These are phyloP conservation scores for Labia minor DNA, from an alignment of 2,888 invertebrate genomes.

Conservation along the genomic window DNA sequence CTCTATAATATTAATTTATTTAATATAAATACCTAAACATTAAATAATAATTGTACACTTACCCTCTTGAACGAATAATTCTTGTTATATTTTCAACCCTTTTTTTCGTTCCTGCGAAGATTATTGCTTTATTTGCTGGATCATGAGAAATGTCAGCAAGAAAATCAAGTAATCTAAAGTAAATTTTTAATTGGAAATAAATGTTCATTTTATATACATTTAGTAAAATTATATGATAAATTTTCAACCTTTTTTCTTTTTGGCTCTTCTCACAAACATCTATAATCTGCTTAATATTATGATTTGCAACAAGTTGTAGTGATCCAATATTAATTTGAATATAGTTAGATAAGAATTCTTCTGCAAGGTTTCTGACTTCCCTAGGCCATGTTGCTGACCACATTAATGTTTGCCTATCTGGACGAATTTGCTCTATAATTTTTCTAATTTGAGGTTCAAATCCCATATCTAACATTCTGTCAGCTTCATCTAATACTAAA, in stretches of 20 bases:
- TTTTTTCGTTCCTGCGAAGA: slow-evolving; percentile 61
- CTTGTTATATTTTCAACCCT: slow-evolving; percentile 57
- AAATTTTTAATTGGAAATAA: background rate
- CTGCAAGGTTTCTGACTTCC: slow-evolving; percentile 82
- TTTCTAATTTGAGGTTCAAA: slow-evolving; percentile 93
- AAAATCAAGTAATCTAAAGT: slow-evolving; percentile 38
- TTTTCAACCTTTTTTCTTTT: slow-evolving; percentile 51
- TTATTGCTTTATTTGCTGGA: slow-evolving; percentile 55
- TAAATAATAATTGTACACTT: slow-evolving; percentile 28
- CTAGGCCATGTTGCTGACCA: slow-evolving; percentile 99
- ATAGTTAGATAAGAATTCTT: slow-evolving; percentile 83
- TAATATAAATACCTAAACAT: background rate
- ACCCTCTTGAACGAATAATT: slow-evolving; percentile 51
- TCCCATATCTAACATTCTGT: slow-evolving; percentile 93
- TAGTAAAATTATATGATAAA: too few species aligned
- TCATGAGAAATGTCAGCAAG: slow-evolving; percentile 53
- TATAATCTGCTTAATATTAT: slow-evolving; percentile 93
- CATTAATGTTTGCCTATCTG: slow-evolving; percentile 93
- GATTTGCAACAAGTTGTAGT: slow-evolving; percentile 77
- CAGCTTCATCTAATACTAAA: slow-evolving; percentile 44
- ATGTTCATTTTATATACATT: too few species aligned
- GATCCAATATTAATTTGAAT: slow-evolving; percentile 88
- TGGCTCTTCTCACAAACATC: slow-evolving; percentile 82
- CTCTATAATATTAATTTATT: slow-evolving; percentile 33
- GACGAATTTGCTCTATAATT: slow-evolving; percentile 79